Percentiles rank a stretch among this genome's conserved stretches.
Evolutionary conservation across 2,113 vertebrate genomes (phyloP).

Genomic region (Menura novaehollandiae): DNA sequence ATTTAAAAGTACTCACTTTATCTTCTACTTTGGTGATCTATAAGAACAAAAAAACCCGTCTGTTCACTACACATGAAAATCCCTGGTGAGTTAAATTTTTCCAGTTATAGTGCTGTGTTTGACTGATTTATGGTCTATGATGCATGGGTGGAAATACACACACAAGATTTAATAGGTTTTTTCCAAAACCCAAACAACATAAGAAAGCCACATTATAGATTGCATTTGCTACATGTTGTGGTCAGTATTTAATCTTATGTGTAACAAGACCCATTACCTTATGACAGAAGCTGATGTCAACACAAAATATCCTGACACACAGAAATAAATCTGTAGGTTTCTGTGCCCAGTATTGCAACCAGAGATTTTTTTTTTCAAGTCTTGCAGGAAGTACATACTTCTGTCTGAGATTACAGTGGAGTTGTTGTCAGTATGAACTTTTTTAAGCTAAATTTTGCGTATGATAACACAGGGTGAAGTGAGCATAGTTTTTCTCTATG

Average conservation of each 20-base stretch:
- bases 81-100: not conserved
- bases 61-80: not conserved
- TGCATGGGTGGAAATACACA: not conserved
- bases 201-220: not conserved
- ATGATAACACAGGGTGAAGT: not conserved
- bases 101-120: not conserved
- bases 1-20: not conserved
- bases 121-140: not conserved
- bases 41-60: not conserved
- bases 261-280: not conserved
- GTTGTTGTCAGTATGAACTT: not conserved
- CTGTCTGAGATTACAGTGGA: not conserved
- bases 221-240: rapidly evolving
- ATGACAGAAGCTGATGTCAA: not conserved
- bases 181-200: not conserved
- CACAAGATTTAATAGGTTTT: not conserved
- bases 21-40: not conserved
- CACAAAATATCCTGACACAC: not conserved
- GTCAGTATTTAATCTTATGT: not conserved
- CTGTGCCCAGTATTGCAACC: not conserved
- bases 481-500: not conserved
- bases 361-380: not conserved
- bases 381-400: not conserved
- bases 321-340: not conserved
- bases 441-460: not conserved